A percentile compares a stretch with the other conserved stretches of the same genome.
Conservation (phyloP, 2,888 invertebrate genomes). For the Thymelicus lineola region DNA sequence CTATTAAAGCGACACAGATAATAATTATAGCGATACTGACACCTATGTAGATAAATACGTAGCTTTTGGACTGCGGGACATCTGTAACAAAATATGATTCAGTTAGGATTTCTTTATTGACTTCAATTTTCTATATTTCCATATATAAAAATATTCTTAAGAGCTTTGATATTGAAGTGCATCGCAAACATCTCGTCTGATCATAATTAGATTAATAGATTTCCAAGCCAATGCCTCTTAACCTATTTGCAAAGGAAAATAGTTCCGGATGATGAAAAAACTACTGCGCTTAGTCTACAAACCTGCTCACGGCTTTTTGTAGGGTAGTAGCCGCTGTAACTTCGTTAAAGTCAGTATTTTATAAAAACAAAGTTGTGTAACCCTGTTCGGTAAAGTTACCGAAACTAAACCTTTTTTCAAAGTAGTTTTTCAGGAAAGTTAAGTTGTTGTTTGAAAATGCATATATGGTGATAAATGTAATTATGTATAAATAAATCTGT, state of each 20-base stretch:
- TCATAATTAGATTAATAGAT: conserved; percentile 35
- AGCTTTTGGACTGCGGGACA: conserved; percentile 38
- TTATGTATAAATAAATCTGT: too few relatives aligned
- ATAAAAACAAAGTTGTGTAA: conserved; percentile 29
- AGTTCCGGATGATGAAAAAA: conserved; percentile 35
- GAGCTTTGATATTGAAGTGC: conserved; percentile 11
- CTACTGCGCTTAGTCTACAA: conserved; percentile 29
- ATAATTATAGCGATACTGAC: conserved; percentile 55
- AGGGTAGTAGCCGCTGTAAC: conserved; percentile 47
- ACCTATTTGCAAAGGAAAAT: conserved; percentile 26
- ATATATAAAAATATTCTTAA: not conserved
- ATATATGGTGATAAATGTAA: too few relatives aligned
- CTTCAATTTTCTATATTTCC: too few relatives aligned
- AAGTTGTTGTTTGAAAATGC: too few relatives aligned
- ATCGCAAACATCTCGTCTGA: conserved; percentile 8
- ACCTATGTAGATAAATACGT: conserved; percentile 57
- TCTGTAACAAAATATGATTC: conserved; percentile 29
- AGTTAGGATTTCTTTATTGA: not conserved
- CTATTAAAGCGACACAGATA: conserved; percentile 53
- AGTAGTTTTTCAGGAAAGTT: too few relatives aligned
- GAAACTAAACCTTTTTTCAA: not conserved
- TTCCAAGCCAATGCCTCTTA: conserved; percentile 24
- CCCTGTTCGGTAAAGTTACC: not conserved
- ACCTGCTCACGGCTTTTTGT: conserved; percentile 38
- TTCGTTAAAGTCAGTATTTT: conserved; percentile 49